Conservation (phyloP, 2,888 invertebrate species). For the Drosophila testacea region DNA sequence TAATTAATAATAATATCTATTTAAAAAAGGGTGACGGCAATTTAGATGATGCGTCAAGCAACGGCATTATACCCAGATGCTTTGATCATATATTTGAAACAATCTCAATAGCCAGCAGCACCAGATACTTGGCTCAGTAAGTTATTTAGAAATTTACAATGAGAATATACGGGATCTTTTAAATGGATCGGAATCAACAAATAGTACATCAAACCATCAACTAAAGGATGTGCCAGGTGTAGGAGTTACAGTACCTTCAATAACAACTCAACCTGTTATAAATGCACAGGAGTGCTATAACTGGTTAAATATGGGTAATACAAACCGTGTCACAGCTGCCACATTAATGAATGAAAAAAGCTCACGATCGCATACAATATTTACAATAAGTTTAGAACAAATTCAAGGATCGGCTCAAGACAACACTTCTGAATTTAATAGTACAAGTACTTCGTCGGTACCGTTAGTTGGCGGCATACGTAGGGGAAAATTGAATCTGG, state of each 20-base stretch:
- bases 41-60: constrained; percentile 58
- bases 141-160: constrained; percentile 96
- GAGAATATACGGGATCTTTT: constrained; percentile 96
- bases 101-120: constrained; percentile 89
- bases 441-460: not conserved
- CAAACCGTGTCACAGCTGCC: constrained; percentile 92
- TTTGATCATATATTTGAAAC: constrained; percentile 96
- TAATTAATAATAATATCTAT: not conserved
- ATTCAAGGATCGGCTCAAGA: constrained; percentile 85
- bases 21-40: constrained; percentile 44
- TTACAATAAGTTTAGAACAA: constrained; percentile 94
- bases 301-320: constrained; percentile 91
- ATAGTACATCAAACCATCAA: constrained; percentile 74
- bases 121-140: constrained; percentile 87
- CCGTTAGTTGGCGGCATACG: constrained; percentile 65
- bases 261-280: constrained; percentile 91
- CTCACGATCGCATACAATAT: constrained; percentile 94
- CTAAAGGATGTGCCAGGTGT: constrained; percentile 86
- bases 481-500: constrained; percentile 90
- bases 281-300: constrained; percentile 91
- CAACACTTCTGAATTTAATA: not conserved
- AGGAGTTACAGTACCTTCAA: constrained; percentile 86
- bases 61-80: constrained; percentile 90
- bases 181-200: constrained; percentile 87
- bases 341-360: constrained; percentile 96